A percentile compares a stretch with the other conserved stretches of the same genome.
These are phyloP conservation scores for Hypotaenidia philippensis DNA, from an alignment of 2,797 vertebrate genomes.

Conservation along the genomic window DNA sequence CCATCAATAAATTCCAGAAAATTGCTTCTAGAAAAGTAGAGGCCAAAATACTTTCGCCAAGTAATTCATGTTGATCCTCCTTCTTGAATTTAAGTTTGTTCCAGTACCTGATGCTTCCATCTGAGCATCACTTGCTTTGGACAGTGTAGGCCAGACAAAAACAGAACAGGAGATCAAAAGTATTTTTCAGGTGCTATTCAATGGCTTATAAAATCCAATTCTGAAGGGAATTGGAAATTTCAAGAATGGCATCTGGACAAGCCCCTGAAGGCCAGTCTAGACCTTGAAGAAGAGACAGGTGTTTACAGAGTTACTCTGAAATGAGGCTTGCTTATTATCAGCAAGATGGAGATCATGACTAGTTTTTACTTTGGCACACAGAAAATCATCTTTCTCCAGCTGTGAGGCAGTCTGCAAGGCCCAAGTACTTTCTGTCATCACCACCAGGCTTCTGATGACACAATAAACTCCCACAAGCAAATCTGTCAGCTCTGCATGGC, in stretches of 20 bases:
- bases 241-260: not conserved
- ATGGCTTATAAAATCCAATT: conserved; percentile 47
- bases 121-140: conserved; percentile 21
- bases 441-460: not conserved
- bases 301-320: conserved; percentile 36
- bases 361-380: conserved; percentile 70
- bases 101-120: not conserved
- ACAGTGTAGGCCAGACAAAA: conserved; percentile 17
- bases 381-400: conserved; percentile 12
- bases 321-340: conserved; percentile 47
- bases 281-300: not conserved
- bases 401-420: not conserved
- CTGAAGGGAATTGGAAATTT: conserved; percentile 19
- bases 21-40: not conserved
- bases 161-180: not conserved
- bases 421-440: conserved; percentile 19
- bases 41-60: not conserved
- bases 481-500: not conserved
- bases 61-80: not conserved
- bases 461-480: conserved; percentile 26
- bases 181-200: conserved; percentile 22
- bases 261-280: not conserved
- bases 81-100: conserved; percentile 10
- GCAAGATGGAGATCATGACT: not conserved
- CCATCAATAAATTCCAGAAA: conserved; percentile 15